A percentile compares a stretch with the other conserved stretches of the same genome.
Evolutionary conservation across 2,888 invertebrate species (phyloP).

Genomic region (Thelaira solivaga): DNA sequence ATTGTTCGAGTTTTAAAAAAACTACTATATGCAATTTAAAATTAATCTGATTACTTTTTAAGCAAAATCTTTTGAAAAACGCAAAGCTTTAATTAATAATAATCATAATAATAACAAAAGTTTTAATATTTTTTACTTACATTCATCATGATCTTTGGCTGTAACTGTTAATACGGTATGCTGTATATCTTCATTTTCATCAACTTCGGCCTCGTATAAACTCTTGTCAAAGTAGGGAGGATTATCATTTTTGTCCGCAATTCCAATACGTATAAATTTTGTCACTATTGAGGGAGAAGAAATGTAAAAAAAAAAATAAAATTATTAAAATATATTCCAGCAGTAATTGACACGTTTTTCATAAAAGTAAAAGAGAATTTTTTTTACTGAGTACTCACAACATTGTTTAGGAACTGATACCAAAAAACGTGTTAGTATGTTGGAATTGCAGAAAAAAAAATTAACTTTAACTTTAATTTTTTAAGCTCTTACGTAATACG

Average conservation of each 20-base stretch:
- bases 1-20: too few species aligned
- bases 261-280: slow-evolving; percentile 98
- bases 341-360: slow-evolving; percentile 71
- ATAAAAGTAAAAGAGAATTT: slow-evolving; percentile 38
- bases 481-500: not conserved
- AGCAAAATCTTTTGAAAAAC: too few species aligned
- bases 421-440: slow-evolving; percentile 40
- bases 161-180: slow-evolving; percentile 98
- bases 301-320: slow-evolving; percentile 2
- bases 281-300: slow-evolving; percentile 85
- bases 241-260: slow-evolving; percentile 99
- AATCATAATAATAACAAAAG: too few species aligned
- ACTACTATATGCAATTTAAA: too few species aligned
- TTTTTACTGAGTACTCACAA: not conserved
- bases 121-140: too few species aligned
- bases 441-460: not conserved
- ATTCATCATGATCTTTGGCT: slow-evolving; percentile 99
- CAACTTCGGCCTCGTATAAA: slow-evolving; percentile 97
- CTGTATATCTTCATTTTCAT: slow-evolving; percentile 98
- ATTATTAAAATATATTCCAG: slow-evolving; percentile 27
- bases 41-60: too few species aligned
- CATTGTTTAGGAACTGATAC: not conserved
- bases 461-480: slow-evolving; percentile 6
- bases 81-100: too few species aligned
- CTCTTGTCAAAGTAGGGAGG: slow-evolving; percentile 98